Percentiles rank a stretch among this genome's conserved stretches.
These are phyloP conservation scores for Apis laboriosa DNA, from an alignment of 1,140 invertebrate genomes.

Conservation along the genomic window DNA sequence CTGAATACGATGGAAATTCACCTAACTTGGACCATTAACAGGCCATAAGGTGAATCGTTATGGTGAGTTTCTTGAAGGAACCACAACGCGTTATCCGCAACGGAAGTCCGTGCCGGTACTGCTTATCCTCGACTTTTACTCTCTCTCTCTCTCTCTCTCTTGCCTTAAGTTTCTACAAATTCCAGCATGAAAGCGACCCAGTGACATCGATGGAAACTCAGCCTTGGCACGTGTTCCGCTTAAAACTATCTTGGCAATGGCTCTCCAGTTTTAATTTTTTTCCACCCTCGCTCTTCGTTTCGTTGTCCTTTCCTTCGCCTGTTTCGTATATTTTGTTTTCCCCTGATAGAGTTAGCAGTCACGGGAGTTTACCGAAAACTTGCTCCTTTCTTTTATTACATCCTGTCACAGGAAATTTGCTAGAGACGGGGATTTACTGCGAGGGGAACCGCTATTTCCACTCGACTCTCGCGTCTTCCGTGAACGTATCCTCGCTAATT, in stretches of 20 bases:
- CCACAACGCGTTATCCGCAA: constrained; percentile 50
- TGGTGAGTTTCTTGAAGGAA: constrained; percentile 42
- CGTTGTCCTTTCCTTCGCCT: not conserved
- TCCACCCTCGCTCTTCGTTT: not conserved
- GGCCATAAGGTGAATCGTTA: constrained; percentile 56
- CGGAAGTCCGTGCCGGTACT: constrained; percentile 45
- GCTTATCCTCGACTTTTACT: not conserved
- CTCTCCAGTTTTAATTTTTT: not conserved
- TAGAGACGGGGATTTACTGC: not conserved
- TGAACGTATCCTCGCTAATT: not conserved
- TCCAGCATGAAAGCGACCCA: constrained; percentile 38
- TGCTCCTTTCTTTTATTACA: constrained; percentile 15
- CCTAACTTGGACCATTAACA: constrained; percentile 64
- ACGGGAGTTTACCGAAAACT: constrained; percentile 11
- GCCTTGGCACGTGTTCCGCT: constrained; percentile 39
- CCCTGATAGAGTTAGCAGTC: not conserved
- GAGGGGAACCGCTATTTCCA: not conserved
- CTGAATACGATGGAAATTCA: constrained; percentile 50
- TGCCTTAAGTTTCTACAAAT: constrained; percentile 41
- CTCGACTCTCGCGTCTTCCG: not conserved
- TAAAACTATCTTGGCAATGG: constrained; percentile 20
- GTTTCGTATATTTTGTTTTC: not conserved
- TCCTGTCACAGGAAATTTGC: constrained; percentile 4
- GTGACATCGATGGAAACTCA: constrained; percentile 51
- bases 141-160: not conserved